A percentile compares a stretch with the other conserved stretches of the same genome.
Conservation (phyloP, 2,888 invertebrate species). For the Ophioninae sp. region DNA sequence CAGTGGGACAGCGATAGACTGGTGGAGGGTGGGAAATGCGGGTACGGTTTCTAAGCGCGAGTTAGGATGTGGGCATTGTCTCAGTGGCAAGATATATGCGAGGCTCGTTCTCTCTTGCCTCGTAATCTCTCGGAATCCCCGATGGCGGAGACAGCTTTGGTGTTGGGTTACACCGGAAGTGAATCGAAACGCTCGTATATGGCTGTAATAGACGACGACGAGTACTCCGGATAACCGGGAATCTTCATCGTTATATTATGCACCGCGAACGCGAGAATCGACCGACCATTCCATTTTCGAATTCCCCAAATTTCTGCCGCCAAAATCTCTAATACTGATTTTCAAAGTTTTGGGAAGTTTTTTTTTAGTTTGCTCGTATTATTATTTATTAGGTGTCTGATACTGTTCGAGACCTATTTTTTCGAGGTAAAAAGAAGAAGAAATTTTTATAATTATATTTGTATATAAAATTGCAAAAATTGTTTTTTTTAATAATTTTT, state of each 20-base stretch:
- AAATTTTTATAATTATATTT: no score
- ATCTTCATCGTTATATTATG: slow-evolving; percentile 33
- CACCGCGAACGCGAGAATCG: slow-evolving; percentile 38
- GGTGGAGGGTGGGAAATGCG: not conserved
- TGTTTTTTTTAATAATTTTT: no score
- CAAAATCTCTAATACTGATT: slow-evolving; percentile 5
- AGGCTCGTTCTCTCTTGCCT: slow-evolving; percentile 30
- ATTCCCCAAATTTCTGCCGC: slow-evolving; percentile 7
- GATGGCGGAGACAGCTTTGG: slow-evolving; percentile 33
- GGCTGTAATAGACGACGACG: slow-evolving; percentile 16
- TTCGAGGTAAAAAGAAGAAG: no score
- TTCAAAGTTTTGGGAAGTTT: not conserved
- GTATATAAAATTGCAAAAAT: no score
- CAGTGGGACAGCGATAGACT: not conserved
- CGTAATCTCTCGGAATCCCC: slow-evolving; percentile 57
- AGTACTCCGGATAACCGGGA: slow-evolving; percentile 38
- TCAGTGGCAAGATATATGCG: slow-evolving; percentile 35
- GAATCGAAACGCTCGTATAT: slow-evolving; percentile 42
- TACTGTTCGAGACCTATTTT: no score
- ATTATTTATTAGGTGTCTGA: no score
- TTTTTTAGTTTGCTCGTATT: not conserved
- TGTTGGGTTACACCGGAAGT: slow-evolving; percentile 24
- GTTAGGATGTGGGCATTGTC: slow-evolving; percentile 49
- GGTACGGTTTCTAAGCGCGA: slow-evolving; percentile 11
- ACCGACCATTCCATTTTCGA: slow-evolving; percentile 8